Evolutionary conservation across 2,797 vertebrate species (phyloP).

Genomic region (Anas georgica): DNA sequence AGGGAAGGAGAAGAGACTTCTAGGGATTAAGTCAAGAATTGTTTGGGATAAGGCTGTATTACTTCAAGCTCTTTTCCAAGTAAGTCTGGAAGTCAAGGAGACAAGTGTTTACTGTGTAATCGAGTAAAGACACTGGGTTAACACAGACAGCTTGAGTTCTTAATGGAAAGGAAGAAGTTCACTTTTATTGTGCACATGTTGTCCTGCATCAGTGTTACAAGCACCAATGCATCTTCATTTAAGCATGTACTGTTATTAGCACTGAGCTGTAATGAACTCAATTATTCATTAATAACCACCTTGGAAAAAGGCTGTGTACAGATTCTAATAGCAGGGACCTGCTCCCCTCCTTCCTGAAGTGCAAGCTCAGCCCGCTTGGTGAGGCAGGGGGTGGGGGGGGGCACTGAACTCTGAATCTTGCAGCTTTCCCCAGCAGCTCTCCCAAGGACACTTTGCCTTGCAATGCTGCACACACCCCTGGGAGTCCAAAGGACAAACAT

Average conservation of each 20-base stretch:
- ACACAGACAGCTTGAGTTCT: not conserved
- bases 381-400: not conserved
- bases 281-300: slow-evolving; percentile 55
- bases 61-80: not conserved
- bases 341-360: not conserved
- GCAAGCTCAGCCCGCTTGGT: not conserved
- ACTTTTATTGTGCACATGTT: not conserved
- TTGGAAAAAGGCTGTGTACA: not conserved
- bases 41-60: not conserved
- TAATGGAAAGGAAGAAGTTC: slow-evolving; percentile 36
- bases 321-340: slow-evolving; percentile 15
- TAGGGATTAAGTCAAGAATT: not conserved
- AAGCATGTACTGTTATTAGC: slow-evolving; percentile 1
- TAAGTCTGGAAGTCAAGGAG: not conserved
- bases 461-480: not conserved
- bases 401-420: slow-evolving; percentile 19
- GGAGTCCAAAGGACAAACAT: slow-evolving; percentile 40
- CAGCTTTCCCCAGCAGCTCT: not conserved
- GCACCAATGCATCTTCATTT: slow-evolving; percentile 4
- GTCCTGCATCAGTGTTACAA: not conserved
- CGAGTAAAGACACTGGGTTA: slow-evolving; percentile 15
- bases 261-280: slow-evolving; percentile 30
- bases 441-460: not conserved
- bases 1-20: not conserved
- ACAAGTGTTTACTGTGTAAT: not conserved